These are phyloP conservation scores for Copidosoma floridanum DNA, from an alignment of 1,140 invertebrate genomes.

Conservation along the genomic window DNA sequence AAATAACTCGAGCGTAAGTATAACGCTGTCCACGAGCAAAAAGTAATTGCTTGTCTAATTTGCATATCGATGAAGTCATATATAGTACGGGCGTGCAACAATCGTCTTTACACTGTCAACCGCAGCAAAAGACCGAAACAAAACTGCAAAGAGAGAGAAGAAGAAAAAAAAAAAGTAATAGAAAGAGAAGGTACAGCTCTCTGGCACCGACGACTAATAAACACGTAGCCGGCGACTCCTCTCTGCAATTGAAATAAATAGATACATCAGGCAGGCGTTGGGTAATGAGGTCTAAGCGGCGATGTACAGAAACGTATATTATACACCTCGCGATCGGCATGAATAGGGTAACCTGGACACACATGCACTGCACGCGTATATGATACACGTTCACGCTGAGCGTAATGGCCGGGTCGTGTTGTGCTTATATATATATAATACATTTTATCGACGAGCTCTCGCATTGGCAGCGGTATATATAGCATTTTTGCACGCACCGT, in stretches of 20 bases:
- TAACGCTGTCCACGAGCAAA: no score
- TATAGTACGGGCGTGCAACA: no score
- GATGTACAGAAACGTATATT: slow-evolving; percentile 34
- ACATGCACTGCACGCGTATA: background rate
- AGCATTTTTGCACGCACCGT: no score
- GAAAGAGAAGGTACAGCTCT: slow-evolving; percentile 18
- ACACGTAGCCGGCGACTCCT: no score
- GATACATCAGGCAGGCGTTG: slow-evolving; percentile 38
- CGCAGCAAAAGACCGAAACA: no score
- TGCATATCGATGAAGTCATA: background rate
- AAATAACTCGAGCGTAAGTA: no score
- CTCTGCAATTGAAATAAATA: slow-evolving; percentile 41
- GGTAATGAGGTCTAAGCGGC: slow-evolving; percentile 37
- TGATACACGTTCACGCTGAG: slow-evolving; percentile 21
- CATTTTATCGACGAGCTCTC: slow-evolving; percentile 21
- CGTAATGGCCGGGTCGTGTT: slow-evolving; percentile 29
- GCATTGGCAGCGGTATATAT: background rate
- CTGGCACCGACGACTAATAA: slow-evolving; percentile 34
- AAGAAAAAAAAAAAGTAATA: background rate
- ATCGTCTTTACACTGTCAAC: background rate
- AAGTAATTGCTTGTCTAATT: no score
- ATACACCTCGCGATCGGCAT: slow-evolving; percentile 33
- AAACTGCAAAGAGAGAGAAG: background rate
- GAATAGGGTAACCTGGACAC: no score
- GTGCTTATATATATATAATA: slow-evolving; percentile 22